Evolutionary conservation across 2,888 invertebrate genomes (phyloP).

Genomic region (Selenia dentaria): DNA sequence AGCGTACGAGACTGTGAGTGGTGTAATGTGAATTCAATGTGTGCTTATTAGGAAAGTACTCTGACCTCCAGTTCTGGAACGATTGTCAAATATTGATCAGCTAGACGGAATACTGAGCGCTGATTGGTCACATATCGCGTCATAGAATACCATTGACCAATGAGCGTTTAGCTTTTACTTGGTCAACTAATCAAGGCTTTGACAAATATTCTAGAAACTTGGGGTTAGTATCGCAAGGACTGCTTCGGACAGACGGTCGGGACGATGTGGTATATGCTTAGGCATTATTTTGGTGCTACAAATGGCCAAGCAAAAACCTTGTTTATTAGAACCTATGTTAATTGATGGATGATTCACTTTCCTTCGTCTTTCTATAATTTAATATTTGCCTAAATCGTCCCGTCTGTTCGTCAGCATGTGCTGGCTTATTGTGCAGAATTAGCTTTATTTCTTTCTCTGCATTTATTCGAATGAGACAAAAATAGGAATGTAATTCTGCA

Average conservation of each 20-base stretch:
- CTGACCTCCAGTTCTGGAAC: no score
- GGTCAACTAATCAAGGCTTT: no score
- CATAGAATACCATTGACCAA: no score
- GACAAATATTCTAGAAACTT: no score
- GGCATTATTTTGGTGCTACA: slow-evolving; percentile 24
- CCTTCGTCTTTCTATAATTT: slow-evolving; percentile 17
- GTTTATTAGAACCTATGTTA: neutral
- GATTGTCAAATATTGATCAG: no score
- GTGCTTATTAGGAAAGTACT: slow-evolving; percentile 48
- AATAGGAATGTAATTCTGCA: slow-evolving; percentile 55
- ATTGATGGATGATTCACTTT: slow-evolving; percentile 9
- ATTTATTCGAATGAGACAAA: slow-evolving; percentile 77
- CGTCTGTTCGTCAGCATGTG: slow-evolving; percentile 34
- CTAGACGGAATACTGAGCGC: no score
- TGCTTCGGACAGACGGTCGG: slow-evolving; percentile 37
- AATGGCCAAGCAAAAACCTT: neutral
- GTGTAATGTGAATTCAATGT: slow-evolving; percentile 42
- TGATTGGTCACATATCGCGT: no score
- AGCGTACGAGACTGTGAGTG: slow-evolving; percentile 59
- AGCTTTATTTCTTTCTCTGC: slow-evolving; percentile 68
- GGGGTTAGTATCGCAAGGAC: slow-evolving; percentile 33
- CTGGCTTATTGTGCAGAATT: slow-evolving; percentile 60
- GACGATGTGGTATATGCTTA: slow-evolving; percentile 20
- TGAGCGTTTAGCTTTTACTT: no score
- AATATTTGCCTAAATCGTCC: slow-evolving; percentile 27